Evolutionary conservation across 2,113 vertebrate species (phyloP).

Genomic region (Hypocryptadius cinnamomeus): DNA sequence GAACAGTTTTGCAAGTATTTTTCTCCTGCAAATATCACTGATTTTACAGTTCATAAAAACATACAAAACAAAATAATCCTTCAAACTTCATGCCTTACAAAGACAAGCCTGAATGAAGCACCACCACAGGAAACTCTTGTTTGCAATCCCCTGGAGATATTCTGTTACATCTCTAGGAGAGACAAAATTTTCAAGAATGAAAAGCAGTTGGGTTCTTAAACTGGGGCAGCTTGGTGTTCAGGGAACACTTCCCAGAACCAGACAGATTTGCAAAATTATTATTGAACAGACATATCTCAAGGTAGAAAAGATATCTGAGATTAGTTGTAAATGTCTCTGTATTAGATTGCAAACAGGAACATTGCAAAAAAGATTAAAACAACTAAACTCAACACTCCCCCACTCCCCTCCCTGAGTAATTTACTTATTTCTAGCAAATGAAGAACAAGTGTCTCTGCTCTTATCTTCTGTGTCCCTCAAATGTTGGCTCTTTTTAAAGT

Average conservation of each 20-base stretch:
- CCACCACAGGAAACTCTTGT: not conserved
- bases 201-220: not conserved
- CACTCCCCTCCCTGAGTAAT: accelerated
- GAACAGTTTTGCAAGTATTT: not conserved
- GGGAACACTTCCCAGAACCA: not conserved
- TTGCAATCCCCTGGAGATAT: not conserved
- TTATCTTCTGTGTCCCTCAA: not conserved
- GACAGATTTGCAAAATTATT: not conserved
- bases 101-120: not conserved
- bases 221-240: not conserved
- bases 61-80: not conserved
- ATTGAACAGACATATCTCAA: not conserved
- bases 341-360: not conserved
- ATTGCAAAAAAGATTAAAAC: not conserved
- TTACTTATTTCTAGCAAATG: not conserved
- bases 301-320: not conserved
- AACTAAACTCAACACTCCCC: not conserved
- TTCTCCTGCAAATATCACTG: not conserved
- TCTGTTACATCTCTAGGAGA: not conserved
- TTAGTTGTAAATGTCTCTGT: not conserved
- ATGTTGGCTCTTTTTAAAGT: not conserved
- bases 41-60: not conserved
- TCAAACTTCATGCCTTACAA: not conserved
- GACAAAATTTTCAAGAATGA: not conserved
- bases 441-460: not conserved